Evolutionary conservation across 2,797 vertebrate species (phyloP).

Genomic region (Scleropages formosus): DNA sequence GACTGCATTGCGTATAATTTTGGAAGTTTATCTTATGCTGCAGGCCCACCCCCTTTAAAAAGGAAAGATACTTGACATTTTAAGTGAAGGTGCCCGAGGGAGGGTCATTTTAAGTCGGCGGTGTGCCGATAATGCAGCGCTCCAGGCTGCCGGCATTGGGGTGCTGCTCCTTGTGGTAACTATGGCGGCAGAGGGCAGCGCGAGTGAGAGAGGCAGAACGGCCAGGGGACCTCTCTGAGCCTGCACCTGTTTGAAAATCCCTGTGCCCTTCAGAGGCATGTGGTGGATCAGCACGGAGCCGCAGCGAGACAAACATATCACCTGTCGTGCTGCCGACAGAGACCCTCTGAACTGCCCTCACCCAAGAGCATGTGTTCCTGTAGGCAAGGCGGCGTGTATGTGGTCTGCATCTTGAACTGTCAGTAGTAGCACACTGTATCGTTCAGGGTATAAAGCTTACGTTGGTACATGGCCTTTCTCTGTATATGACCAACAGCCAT

Average conservation of each 20-base stretch:
- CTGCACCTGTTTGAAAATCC: constrained; percentile 35
- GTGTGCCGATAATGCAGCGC: not conserved
- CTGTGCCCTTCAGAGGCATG: constrained; percentile 14
- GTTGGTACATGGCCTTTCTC: too few relatives aligned
- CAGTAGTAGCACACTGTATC: too few relatives aligned
- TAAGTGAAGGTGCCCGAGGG: too few relatives aligned
- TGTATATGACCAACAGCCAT: too few relatives aligned
- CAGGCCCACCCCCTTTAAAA: too few relatives aligned
- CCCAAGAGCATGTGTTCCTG: too few relatives aligned
- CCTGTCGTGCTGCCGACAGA: not conserved
- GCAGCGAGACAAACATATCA: not conserved
- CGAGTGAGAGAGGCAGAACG: constrained; percentile 14
- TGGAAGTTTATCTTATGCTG: too few relatives aligned
- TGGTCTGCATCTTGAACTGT: too few relatives aligned
- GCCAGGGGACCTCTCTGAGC: constrained; percentile 25
- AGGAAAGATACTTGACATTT: too few relatives aligned
- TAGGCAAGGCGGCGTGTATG: too few relatives aligned
- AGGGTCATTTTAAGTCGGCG: not conserved
- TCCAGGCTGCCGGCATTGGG: not conserved
- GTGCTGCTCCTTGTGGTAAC: not conserved
- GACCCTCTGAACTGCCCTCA: not conserved
- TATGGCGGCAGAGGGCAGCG: constrained; percentile 22
- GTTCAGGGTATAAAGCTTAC: too few relatives aligned
- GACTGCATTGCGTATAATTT: too few relatives aligned
- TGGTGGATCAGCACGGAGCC: not conserved